Conservation (phyloP, 2,797 vertebrate genomes). For the Paramormyrops hopkinsi region DNA sequence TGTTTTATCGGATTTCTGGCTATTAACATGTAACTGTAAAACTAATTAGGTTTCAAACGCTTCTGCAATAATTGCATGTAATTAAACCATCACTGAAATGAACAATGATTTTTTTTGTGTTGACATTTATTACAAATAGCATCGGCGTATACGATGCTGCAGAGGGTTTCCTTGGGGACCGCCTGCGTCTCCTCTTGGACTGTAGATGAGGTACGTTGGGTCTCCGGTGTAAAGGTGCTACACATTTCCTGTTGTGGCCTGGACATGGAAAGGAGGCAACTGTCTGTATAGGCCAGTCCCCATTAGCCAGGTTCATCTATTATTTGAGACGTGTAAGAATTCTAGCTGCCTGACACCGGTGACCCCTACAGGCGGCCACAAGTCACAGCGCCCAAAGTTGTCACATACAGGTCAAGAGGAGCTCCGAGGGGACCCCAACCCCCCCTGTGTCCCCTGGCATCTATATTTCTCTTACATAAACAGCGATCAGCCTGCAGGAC, state of each 20-base stretch:
- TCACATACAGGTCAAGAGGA: not conserved
- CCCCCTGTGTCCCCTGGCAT: not conserved
- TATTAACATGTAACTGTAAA: constrained; percentile 68
- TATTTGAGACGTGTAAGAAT: not conserved
- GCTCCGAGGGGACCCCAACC: not conserved
- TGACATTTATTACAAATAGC: constrained; percentile 67
- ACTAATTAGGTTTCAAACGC: constrained; percentile 65
- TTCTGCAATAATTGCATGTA: constrained; percentile 68
- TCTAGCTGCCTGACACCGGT: not conserved
- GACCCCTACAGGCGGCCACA: not conserved
- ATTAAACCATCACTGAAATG: constrained; percentile 63
- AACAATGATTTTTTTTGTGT: constrained; percentile 48
- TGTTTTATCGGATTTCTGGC: constrained; percentile 63
- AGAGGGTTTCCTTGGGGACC: not conserved
- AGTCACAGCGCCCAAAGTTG: not conserved
- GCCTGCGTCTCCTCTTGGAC: not conserved
- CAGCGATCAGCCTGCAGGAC: not conserved
- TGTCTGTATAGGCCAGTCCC: not conserved
- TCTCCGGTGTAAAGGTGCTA: not conserved
- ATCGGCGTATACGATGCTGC: constrained; percentile 45
- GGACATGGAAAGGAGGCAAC: not conserved
- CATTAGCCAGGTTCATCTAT: not conserved
- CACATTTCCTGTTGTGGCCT: not conserved
- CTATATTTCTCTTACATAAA: not conserved
- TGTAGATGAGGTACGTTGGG: not conserved